Conservation (phyloP, 2,888 invertebrate genomes). For the Kryphioiulus occultus region DNA sequence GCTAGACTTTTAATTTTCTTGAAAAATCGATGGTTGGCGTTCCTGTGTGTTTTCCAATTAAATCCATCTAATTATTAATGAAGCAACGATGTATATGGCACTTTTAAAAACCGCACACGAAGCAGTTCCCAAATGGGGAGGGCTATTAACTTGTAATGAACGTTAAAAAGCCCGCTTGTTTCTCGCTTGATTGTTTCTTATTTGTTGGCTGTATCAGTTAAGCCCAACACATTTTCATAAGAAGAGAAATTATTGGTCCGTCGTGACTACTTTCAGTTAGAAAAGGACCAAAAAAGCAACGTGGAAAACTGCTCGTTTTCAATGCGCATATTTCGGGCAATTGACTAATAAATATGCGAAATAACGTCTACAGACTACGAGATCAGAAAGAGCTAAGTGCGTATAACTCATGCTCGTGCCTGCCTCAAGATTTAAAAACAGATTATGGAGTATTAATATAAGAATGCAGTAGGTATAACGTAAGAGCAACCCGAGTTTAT, state of each 20-base stretch:
- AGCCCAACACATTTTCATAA: conserved; percentile 35
- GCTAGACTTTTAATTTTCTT: conserved; percentile 25
- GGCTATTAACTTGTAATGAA: conserved; percentile 35
- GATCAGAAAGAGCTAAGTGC: neutral
- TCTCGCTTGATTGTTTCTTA: conserved; percentile 31
- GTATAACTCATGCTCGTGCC: neutral
- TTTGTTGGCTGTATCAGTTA: conserved; percentile 15
- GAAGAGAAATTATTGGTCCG: conserved; percentile 18
- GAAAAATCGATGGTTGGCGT: neutral
- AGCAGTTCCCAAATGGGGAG: conserved; percentile 35
- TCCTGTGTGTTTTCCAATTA: conserved; percentile 35
- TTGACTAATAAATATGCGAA: conserved; percentile 19
- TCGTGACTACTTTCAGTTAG: conserved; percentile 19
- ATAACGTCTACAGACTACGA: neutral
- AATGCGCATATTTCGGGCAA: neutral
- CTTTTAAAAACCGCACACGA: conserved; percentile 35
- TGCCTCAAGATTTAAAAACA: conserved; percentile 25
- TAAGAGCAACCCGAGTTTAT: neutral
- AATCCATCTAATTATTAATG: conserved; percentile 35
- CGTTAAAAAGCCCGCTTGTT: conserved; percentile 20
- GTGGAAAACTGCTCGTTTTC: neutral
- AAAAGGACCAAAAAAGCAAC: conserved; percentile 3
- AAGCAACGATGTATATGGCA: conserved; percentile 35
- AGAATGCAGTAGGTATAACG: neutral
- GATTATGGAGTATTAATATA: conserved; percentile 25